Base-by-base conservation (phyloP, 2,113 vertebrate species). In the Ammodytes dubius region DNA sequence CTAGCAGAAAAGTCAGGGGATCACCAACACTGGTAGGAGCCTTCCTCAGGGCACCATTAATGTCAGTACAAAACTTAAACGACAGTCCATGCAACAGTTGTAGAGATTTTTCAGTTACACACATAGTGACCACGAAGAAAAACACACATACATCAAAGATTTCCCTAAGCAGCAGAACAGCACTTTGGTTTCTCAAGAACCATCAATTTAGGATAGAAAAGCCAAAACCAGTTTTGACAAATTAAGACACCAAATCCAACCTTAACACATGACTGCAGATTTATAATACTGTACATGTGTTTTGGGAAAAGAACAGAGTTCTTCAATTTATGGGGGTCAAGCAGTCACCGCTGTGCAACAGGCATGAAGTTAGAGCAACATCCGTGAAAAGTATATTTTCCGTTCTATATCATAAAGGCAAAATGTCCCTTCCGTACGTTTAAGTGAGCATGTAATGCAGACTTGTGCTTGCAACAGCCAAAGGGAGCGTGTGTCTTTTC, bases 341-440 rank as follows among this genome's bases (percentile, higher is more conserved):
- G 70, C 37, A 52, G 53, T 81, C 58, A 46, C 7, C 17, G n/a
- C 79, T 68, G 53, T 66, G 82, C 61, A 82, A 87, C 70, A 89
- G 59, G 84, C 79, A 80, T 76, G 49, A 89, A 83, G 79, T 85
- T 60, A 35, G 49, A 75, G 56, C 7, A 86, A 72, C 60, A 84
- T 71, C 79, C 57, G 14, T 91, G 87, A 90, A 88, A 90, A 90
- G 79, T 54, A 46, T 45, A 64, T 77, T 72, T 89, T 84, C 79
- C 12, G n/a, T 85, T 79, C 19, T 43, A 13, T 67, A 63, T 37
- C 67, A 68, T 19, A 79, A 54, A 79, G 67, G 73, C 43, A 70
- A 58, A 63, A 77, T 56, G 69, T 82, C 50, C 56, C 5, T 46
- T 74, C 60, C 35, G 10, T 35, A 56, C 70, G 57, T 73, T 79